Evolutionary conservation across 2,888 invertebrate genomes (phyloP), one percentile per base, ranked within the genome.

Genomic region (Herminia tarsipennalis): DNA sequence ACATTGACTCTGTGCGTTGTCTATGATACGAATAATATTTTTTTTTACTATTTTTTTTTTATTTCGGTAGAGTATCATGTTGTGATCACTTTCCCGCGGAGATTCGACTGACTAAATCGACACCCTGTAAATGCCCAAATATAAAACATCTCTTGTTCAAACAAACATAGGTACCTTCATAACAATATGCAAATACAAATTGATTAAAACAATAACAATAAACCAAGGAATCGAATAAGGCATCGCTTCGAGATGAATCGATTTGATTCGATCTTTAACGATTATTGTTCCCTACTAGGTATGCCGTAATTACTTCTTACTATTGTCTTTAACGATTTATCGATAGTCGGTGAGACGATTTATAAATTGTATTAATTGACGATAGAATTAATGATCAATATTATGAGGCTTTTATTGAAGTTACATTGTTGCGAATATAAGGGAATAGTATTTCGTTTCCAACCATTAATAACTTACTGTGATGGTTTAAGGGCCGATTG

Each of bases 141-240:
- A 16, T n/a, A 13, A 28, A n/a, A 58, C 46, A 56, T 45, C n/a
- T n/a, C 12, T 49, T 42, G 33, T 10, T 39, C 35, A 44, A 53
- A 14, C 54, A 41, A 57, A 55, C 43, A 56, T 34, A 41, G 4
- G n/a, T 24, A 39, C 59, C 60, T 63, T 69, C 70, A 73, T 76
- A 75, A 78, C 73, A 58, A 49, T 73, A 84, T 82, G 82, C 82
- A 85, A 86, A 86, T 83, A 71, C 47, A 63, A 68, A 76, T 81
- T 80, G 83, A 86, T 86, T 86, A 82, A 85, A 83, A 63, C 66
- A 84, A 84, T 80, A 83, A 86, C 84, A 84, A 76, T 71, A 86
- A 87, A 76, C 73, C 76, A 76, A 63, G 61, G 62, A 70, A 79
- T 81, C 85, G 84, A 83, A 87, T 84, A 87, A 86, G 85, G 86